Evolutionary conservation across 2,113 vertebrate species (phyloP).

Genomic region (Pholis gunnellus): DNA sequence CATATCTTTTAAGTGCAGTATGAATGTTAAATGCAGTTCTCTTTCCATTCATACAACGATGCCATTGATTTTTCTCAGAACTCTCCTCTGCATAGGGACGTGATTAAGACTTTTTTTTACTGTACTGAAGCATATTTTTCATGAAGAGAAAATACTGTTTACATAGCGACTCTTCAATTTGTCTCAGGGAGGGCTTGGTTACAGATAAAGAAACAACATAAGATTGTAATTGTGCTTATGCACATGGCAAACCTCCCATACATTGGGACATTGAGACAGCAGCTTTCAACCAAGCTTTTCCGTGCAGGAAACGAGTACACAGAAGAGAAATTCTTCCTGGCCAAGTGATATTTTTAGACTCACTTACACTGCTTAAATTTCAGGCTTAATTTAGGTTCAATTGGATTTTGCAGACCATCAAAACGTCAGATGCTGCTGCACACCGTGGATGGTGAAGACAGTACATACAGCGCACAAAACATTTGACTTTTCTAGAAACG

Average conservation of each 20-base stretch:
- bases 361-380: neutral
- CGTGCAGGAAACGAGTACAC: neutral
- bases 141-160: neutral
- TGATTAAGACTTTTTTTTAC: neutral
- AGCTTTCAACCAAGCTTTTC: neutral
- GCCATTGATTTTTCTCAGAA: neutral
- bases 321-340: conserved; percentile 18
- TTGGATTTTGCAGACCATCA: neutral
- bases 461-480: neutral
- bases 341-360: conserved; percentile 1
- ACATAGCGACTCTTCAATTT: neutral
- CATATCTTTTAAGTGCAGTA: neutral
- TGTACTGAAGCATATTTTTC: neutral
- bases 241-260: neutral
- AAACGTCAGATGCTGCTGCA: neutral
- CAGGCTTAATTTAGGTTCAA: neutral
- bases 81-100: neutral
- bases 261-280: neutral
- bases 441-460: neutral
- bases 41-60: neutral
- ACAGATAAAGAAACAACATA: neutral
- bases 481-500: neutral
- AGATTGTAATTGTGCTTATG: neutral
- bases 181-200: neutral
- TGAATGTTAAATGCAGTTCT: neutral